phyloP scores from a whole-genome alignment of 1,140 invertebrate species.

The Drosophila sucinea region DNA sequence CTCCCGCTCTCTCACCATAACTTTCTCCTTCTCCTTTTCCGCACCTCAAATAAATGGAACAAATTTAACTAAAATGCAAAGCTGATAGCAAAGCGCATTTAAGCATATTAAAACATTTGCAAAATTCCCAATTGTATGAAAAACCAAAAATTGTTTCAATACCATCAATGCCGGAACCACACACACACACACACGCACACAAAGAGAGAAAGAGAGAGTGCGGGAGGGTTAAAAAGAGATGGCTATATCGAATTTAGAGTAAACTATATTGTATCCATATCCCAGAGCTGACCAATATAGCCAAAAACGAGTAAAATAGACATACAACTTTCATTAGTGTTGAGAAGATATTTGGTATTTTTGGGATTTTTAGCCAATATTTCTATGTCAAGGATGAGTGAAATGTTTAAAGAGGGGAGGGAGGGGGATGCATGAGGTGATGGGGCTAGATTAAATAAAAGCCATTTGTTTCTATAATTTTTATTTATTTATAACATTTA shows the following conservation, averaged over 20 bases:
- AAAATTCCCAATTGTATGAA: conserved; percentile 22
- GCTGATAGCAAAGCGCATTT: conserved; percentile 42
- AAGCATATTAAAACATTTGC: conserved; percentile 46
- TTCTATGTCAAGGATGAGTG: not conserved
- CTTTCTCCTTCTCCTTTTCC: not conserved
- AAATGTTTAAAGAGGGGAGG: not conserved
- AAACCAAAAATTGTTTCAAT: conserved; percentile 19
- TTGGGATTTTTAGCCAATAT: conserved; percentile 2
- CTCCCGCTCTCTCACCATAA: too few relatives aligned
- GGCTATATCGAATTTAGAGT: not conserved
- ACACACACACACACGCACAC: not conserved
- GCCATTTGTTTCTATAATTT: conserved; percentile 39
- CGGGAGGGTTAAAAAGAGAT: not conserved
- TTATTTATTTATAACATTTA: conserved; percentile 67
- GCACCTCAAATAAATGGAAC: not conserved
- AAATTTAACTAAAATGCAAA: conserved; percentile 11
- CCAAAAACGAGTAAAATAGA: conserved; percentile 15
- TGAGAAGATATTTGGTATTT: conserved; percentile 13
- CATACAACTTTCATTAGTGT: conserved; percentile 59
- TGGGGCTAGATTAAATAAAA: conserved; percentile 33
- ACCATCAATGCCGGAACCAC: not conserved
- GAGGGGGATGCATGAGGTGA: too few relatives aligned
- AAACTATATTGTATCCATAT: conserved; percentile 33
- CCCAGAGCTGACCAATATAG: conserved; percentile 35
- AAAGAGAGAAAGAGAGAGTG: not conserved